Base-by-base conservation (phyloP, 2,113 vertebrate genomes). In the Gymnarchus niloticus region DNA sequence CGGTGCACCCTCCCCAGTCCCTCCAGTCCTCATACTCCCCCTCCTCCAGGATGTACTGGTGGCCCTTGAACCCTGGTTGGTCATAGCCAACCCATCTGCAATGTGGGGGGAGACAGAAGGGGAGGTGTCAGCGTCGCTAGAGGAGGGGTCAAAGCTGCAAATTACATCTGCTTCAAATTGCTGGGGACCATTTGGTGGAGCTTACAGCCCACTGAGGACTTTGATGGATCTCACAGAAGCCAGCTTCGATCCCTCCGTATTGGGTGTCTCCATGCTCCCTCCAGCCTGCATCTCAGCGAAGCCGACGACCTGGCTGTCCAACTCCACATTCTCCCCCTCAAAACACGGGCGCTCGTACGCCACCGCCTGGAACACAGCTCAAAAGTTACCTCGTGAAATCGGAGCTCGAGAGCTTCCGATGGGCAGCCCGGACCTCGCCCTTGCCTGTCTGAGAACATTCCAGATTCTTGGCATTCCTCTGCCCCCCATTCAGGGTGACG, bases 1-100 rank as follows among this genome's bases (percentile, higher is more conserved):
- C 93, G 56, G 91, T 89, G 17, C 91, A 93, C 51, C 95, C 97
- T 19, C 96, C 97, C 98, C 98, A 99, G n/a, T 97, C 96, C 2
- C 86, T 94, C 94, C 93, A 97, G 56, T 97, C 92, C 83, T 88
- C 91, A 85, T 97, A 99, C 0, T 95, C 94, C 80, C 98, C 98
- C 93, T 99, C 98, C 91, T 99, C 98, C 88, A 99, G 92, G 89
- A 98, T 88, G 91, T 97, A 99, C 91, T 99, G 98, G 87, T 95
- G 96, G 7, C 97, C 98, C 87, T 94, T 94, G 85, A 97, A 98
- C n/a, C 93, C 93, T 23, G 94, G 91, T 85, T 97, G 96, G 78
- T 95, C 95, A n/a, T 97, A 99, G 8, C 96, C 98, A 1, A 98
- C 96, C 97, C 98, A 99, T 2, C 98, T 99, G 84, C 73, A 89